Base-by-base conservation (phyloP, 2,113 vertebrate genomes). In the Callocephalon fimbriatum region DNA sequence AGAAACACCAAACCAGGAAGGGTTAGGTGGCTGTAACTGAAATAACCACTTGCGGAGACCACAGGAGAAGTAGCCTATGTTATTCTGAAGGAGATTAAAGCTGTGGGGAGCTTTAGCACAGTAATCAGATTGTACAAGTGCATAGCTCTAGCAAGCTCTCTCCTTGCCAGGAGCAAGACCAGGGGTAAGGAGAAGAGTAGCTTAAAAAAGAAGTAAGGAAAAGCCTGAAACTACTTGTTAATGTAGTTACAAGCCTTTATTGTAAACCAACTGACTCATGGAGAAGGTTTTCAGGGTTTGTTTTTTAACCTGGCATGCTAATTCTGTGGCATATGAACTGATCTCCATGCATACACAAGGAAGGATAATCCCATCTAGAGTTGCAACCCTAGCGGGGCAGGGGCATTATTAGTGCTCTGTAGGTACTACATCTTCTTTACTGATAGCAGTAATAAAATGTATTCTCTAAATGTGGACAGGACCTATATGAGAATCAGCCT, bases 201-300 rank as follows among this genome's bases (percentile, higher is more conserved):
- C 75, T 92, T 58, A 26, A 65, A 94, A 80, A 78, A 86, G 54
- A 88, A 73, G 16, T 62, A 51, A 94, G 66, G 85, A 86, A 95
- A 86, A 58, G 71, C 53, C 62, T 79, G 80, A 93, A 91, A 90
- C 48, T 76, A 19, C 62, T 74, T 73, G 81, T 66, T 68, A 62
- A 76, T 1, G 2, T 22, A 15, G 72, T 73, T 86, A 77, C 59
- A 74, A 88, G 62, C n/a, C 61, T 88, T 82, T 85, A 66, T 53
- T 92, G 70, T 85, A 54, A 92, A 92, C 31, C 32, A 58, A 10
- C 50, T 80, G 83, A 73, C 59, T 86, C 58, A 9, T 1, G 18
- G 27, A 58, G 58, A 56, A 81, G 48, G 47, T 22, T 48, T 54
- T 71, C 32, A 37, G 21, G 50, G 25, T 92, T 86, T 68, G 62